Evolutionary conservation across 2,113 vertebrate species (phyloP), one percentile per base, ranked within the genome.

Genomic region (Bagarius yarrelli): DNA sequence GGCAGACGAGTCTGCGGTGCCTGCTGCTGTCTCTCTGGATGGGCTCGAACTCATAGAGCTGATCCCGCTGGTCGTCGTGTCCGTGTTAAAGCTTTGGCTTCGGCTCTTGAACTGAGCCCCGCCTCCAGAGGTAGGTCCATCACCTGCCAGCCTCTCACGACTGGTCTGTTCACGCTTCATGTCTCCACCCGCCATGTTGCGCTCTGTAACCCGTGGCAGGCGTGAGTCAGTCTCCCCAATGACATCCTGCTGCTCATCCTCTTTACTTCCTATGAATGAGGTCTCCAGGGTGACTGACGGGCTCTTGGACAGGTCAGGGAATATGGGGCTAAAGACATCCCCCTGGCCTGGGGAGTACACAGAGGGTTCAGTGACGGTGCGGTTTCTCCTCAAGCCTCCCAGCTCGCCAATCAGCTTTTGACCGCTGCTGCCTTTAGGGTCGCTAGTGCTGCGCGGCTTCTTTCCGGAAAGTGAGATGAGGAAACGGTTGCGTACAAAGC

Each of bases 21-120:
- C 92, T 60, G 97, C 95, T 0, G 98, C 95, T 0, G 96, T 98
- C 91, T 99, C 97, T 78, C 97, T 91, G 23, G 98, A 99, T 18
- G 98, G 98, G 88, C 96, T 98, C 52, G 98, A 99, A 87, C 98
- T 99, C 97, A 99, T 99, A 47, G 98, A 99, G 89, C 98, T 99
- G 90, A 99, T 98, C 75, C 98, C 97, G 66, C 98, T 99, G 67
- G 98, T 99, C 30, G 98, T 98, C 30, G 98, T 99, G 91, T 99
- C 98, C 61, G 98, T 99, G 89, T 99, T 99, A 87, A 99, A 98
- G 91, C 98, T 99, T 87, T 98, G 94, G 88, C 98, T 99, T 85
- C 96, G 97, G 84, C 96, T 98, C 92, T 99, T 99, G 89, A 99
- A 98, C 87, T 97, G 96, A 50, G 95, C 92, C 72, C 92, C 91